Base-by-base conservation (phyloP, 2,888 invertebrate species). In the Lasius platythorax region DNA sequence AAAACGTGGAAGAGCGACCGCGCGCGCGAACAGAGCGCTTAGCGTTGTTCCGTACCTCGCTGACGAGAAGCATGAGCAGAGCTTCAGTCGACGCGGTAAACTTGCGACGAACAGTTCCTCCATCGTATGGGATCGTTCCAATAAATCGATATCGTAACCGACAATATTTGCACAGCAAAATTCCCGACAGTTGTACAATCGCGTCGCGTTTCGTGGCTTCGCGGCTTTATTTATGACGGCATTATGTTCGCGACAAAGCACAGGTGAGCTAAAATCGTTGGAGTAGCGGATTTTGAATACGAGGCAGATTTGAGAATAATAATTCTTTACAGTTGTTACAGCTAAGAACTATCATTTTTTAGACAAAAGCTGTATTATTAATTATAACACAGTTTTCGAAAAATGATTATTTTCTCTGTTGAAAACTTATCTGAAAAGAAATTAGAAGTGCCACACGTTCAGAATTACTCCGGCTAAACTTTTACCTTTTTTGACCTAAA, bases 221-320 rank as follows among this genome's bases (percentile, higher is more conserved):
- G 23, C 9, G 12, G 33, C 28, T 28, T 33, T 33, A 12, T 23
- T 37, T 33, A 18, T n/a, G 18, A 12, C 33, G 74, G 28, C 85
- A 78, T 81, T n/a, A 93, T 93, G 93, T 85, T 93, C 82, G 93
- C 93, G 11, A 93, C 92, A 18, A 92, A 92, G 82, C 93, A 93
- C 89, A 93, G 93, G 94, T 94, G 88, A 92, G 91, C 64, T 18
- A 37, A 56, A 33, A 70, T 63, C 30, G 11, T 15, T 53, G 9
- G 46, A 3, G 2, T 9, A n/a, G 28, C n/a, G 2, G 30, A 56
- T 58, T 50, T 23, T 11, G 28, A 18, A 6, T 12, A 63, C 12
- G 12, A 74, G 0, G 12, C 12, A 30, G 8, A 43, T 61, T 30
- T n/a, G 18, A 12, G 30, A 43, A 43, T 18, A n/a, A 63, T 46